Evolutionary conservation across 1,140 invertebrate species (phyloP), one percentile per base, ranked within the genome.

Genomic region (Micrasema minimum): DNA sequence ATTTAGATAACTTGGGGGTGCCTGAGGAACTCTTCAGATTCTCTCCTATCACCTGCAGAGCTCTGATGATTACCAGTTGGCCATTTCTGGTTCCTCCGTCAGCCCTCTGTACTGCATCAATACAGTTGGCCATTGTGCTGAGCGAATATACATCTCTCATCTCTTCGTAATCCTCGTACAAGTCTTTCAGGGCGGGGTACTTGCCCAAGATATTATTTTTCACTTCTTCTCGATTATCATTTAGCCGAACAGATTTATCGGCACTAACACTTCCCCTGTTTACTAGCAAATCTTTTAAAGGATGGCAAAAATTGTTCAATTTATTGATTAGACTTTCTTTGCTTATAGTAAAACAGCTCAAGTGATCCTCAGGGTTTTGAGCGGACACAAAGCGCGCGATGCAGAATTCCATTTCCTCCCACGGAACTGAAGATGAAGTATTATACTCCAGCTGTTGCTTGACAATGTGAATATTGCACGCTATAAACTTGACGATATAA

Each of bases 401-500:
- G 45, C 45, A 48, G 45, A 48, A 48, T 20, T 48, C 45, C 45
- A 48, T 48, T 16, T 48, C 45, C 18, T 48, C 45, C 45, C 45
- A 48, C 14, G 45, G 45, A 14, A 48, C n/a, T n/a, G 18, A 7
- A 48, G 14, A 9, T n/a, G 14, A 48, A 2, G 45, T 14, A 11
- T 11, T 9, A 1, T 5, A 45, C 45, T 20, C 18, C 14, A 16
- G 18, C 10, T 2, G 2, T 48, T 48, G 45, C 18, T 48, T 48
- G 14, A 48, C 7, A 18, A n/a, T 18, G 45, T 48, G 45, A 9
- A 48, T 48, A 48, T 48, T 48, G 14, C 9, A 20, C 14, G 45
- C 45, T 48, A 48, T 48, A 48, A 48, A 48, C 45, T 18, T 48
- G 16, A 20, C 45, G 3, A 10, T 48, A 14, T 48, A 48, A 9